Base-by-base conservation (phyloP, 2,113 vertebrate species). In the Lophotis ruficrista region DNA sequence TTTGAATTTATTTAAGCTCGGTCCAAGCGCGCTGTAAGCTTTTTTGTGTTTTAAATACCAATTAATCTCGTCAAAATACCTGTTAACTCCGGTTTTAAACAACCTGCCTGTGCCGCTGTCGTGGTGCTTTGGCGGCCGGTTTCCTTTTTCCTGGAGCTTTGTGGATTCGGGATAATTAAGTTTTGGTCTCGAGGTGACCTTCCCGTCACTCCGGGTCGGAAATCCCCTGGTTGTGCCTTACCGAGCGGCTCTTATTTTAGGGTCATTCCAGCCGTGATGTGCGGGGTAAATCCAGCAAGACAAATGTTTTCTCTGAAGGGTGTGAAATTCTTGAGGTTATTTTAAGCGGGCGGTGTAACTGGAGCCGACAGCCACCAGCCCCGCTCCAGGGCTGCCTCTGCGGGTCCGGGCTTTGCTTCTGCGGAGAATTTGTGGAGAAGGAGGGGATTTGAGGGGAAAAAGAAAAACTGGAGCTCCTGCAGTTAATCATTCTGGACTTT, bases 121-220 rank as follows among this genome's bases (percentile, higher is more conserved):
- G 1, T 5, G 81, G 8, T 12, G 17, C 6, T 22, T 38, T n/a
- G 19, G 19, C n/a, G 16, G 33, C 33, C 17, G 0, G 19, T 78
- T 91, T 51, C 83, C 70, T 86, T 86, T 86, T 66, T 73, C 84
- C 90, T 69, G 84, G 73, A 81, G 70, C 64, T 91, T 62, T 88
- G 35, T 76, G 68, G 76, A 3, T 72, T 75, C 18, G 53, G 48
- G 50, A 35, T 61, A n/a, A 50, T 47, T 13, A 12, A 51, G 2
- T 35, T 65, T 60, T 22, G 30, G 14, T 86, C 61, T 14, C 28
- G 62, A 60, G 38, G 37, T n/a, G 7, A 15, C 19, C 82, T 71
- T 30, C 24, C 38, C 7, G 0, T 51, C 38, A 53, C 65, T 79
- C 48, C 10, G 0, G 0, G 7, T 71, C 2, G 8, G 88, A 87